phyloP scores from a whole-genome alignment of 2,888 invertebrate genomes.

The Hedychridium roseum region DNA sequence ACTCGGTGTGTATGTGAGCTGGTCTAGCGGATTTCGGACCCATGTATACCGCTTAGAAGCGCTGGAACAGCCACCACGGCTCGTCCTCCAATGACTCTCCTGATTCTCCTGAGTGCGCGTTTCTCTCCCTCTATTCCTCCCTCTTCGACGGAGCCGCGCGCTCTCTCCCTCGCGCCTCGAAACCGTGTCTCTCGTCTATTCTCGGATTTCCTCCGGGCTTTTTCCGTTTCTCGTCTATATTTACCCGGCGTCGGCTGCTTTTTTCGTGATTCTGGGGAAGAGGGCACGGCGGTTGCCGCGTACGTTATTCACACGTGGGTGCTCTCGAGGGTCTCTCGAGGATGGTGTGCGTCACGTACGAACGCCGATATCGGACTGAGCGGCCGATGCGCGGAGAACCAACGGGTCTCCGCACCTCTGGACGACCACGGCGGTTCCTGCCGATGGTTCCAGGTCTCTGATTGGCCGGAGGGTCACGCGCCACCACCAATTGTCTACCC shows the following conservation, averaged over 20 bases:
- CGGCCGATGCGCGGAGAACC: constrained; percentile 30
- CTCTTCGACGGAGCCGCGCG: not conserved
- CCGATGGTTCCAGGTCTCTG: constrained; percentile 24
- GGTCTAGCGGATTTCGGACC: constrained; percentile 50
- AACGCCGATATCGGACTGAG: constrained; percentile 55
- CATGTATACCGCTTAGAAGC: constrained; percentile 53
- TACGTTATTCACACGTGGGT: too few relatives aligned
- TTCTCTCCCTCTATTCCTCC: not conserved
- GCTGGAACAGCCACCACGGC: too few relatives aligned
- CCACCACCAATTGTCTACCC: too few relatives aligned
- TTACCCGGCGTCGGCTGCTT: too few relatives aligned
- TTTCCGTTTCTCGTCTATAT: not conserved
- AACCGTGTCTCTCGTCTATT: not conserved
- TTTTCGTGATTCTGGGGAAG: too few relatives aligned
- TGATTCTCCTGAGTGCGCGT: too few relatives aligned
- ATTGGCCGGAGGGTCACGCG: constrained; percentile 30
- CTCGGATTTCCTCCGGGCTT: not conserved
- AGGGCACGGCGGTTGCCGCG: too few relatives aligned
- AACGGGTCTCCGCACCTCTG: constrained; percentile 18
- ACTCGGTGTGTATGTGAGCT: constrained; percentile 46
- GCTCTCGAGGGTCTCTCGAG: too few relatives aligned
- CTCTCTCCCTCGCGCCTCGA: not conserved
- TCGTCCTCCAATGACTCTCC: too few relatives aligned
- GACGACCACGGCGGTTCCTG: constrained; percentile 24
- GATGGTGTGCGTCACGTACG: constrained; percentile 39